Conservation (phyloP, 2,888 invertebrate genomes). For the Xylophagus ater region DNA sequence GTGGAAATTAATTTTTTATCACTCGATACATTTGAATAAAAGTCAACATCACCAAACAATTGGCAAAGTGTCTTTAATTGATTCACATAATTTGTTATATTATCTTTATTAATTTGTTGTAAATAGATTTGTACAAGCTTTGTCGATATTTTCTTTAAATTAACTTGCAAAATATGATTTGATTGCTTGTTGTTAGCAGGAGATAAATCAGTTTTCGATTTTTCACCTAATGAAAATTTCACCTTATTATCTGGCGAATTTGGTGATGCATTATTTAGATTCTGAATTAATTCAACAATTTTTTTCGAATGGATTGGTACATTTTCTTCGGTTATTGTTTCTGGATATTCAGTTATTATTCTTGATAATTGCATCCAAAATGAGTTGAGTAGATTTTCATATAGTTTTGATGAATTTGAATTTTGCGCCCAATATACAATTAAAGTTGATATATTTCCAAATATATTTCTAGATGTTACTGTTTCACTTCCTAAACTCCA, state of each 20-base stretch:
- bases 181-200: background rate
- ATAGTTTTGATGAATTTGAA: slow-evolving; percentile 25
- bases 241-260: slow-evolving; percentile 44
- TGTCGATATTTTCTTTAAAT: slow-evolving; percentile 25
- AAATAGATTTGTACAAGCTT: slow-evolving; percentile 41
- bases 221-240: slow-evolving; percentile 40
- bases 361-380: slow-evolving; percentile 32
- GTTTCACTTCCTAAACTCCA: slow-evolving; percentile 39
- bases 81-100: slow-evolving; percentile 41
- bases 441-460: slow-evolving; percentile 41
- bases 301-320: slow-evolving; percentile 31
- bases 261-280: slow-evolving; percentile 29
- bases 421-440: slow-evolving; percentile 48
- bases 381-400: slow-evolving; percentile 22
- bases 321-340: slow-evolving; percentile 20
- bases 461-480: slow-evolving; percentile 39
- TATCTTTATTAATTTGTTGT: slow-evolving; percentile 40
- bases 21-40: slow-evolving; percentile 41
- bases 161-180: background rate
- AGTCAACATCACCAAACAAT: slow-evolving; percentile 45
- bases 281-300: slow-evolving; percentile 38
- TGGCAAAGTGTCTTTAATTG: slow-evolving; percentile 45
- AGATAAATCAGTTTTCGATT: slow-evolving; percentile 17
- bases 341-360: slow-evolving; percentile 23
- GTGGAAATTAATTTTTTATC: slow-evolving; percentile 26